A percentile compares a stretch with the other conserved stretches of the same genome.
Conservation (phyloP, 2,113 vertebrate genomes). For the Columba livia region DNA sequence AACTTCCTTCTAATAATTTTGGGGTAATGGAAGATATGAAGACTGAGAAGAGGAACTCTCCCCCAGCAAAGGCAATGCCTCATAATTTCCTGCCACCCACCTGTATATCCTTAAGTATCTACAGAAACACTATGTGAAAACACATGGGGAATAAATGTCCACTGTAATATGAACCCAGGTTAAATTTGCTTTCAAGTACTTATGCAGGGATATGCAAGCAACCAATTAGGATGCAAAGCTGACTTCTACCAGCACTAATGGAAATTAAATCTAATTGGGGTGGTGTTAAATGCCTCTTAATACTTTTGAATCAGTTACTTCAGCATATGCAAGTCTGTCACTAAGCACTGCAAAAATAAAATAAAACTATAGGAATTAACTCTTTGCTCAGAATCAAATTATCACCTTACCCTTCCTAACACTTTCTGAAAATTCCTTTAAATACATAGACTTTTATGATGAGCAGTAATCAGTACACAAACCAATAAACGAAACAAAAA, state of each 20-base stretch:
- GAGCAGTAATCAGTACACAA: neutral
- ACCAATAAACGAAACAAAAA: neutral
- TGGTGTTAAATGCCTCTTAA: neutral
- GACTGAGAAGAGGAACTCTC: neutral
- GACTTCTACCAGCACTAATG: neutral
- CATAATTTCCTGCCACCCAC: neutral
- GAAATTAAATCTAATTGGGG: neutral
- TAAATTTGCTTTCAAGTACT: neutral
- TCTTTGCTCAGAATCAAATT: neutral
- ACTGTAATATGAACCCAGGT: neutral
- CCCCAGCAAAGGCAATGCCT: neutral
- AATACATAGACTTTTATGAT: neutral
- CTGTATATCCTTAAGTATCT: neutral
- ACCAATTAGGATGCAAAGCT: neutral
- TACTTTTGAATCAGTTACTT: neutral
- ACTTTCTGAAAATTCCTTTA: neutral
- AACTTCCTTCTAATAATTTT: neutral
- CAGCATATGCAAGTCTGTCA: neutral
- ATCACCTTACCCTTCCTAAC: neutral
- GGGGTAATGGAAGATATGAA: neutral
- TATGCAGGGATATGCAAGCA: neutral
- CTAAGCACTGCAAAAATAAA: neutral
- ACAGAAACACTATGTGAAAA: neutral
- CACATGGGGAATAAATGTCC: neutral
- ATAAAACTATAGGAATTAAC: neutral